Conservation (phyloP, 2,797 vertebrate species). For the Etheostoma perlongum region DNA sequence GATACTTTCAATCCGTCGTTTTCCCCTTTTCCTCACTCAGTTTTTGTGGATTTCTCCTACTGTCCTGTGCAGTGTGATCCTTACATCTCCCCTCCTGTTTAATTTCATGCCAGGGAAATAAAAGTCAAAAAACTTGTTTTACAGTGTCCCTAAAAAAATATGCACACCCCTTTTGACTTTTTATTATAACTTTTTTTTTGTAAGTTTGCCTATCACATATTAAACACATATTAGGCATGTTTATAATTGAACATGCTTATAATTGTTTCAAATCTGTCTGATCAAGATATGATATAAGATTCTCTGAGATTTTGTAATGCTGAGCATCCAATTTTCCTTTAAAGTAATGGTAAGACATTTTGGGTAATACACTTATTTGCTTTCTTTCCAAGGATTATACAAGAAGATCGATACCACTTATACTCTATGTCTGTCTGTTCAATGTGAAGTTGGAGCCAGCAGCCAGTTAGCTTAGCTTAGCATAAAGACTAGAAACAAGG, state of each 20-base stretch:
- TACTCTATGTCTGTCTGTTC: too few species aligned
- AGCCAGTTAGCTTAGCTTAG: too few species aligned
- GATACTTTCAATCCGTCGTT: neutral
- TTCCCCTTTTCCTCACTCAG: neutral
- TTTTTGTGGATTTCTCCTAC: slow-evolving; percentile 34
- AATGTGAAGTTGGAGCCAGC: too few species aligned
- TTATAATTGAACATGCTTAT: neutral
- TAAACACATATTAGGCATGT: neutral
- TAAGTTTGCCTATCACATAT: neutral
- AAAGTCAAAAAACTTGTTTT: neutral
- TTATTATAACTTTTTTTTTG: neutral
- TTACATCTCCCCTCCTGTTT: slow-evolving; percentile 4
- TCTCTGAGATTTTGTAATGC: neutral
- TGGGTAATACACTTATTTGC: too few species aligned
- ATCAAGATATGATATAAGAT: neutral
- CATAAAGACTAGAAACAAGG: too few species aligned
- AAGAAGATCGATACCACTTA: too few species aligned
- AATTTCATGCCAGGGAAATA: neutral
- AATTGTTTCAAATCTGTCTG: neutral
- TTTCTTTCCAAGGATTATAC: too few species aligned
- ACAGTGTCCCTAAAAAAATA: neutral
- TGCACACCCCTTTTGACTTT: neutral
- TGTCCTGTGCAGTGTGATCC: slow-evolving; percentile 26
- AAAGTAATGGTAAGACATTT: too few species aligned
- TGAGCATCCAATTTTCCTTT: too few species aligned